Evolutionary conservation across 2,113 vertebrate genomes (phyloP).

Genomic region (Natator depressus): DNA sequence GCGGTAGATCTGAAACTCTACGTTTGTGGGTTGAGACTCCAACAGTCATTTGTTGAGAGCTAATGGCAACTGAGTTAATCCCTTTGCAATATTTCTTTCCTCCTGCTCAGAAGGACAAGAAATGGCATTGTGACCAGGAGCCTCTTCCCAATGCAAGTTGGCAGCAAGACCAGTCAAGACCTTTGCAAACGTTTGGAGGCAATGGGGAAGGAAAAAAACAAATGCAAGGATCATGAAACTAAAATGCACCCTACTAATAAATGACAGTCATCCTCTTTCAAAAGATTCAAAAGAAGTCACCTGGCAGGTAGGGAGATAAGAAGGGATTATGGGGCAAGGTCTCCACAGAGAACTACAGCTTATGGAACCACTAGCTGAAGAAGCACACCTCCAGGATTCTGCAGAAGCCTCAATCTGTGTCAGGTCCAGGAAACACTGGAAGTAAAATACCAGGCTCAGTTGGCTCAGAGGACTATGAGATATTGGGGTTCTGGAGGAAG

Average conservation of each 20-base stretch:
- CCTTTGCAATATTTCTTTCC: not conserved
- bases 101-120: not conserved
- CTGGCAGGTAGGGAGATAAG: not conserved
- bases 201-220: not conserved
- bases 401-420: not conserved
- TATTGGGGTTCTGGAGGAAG: not conserved
- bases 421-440: not conserved
- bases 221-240: not conserved
- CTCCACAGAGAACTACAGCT: not conserved
- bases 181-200: not conserved
- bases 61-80: slow-evolving; percentile 2
- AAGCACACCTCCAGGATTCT: not conserved
- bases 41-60: not conserved
- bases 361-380: not conserved
- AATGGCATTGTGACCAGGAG: not conserved
- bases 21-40: not conserved
- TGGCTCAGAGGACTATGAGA: not conserved
- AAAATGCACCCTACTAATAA: not conserved
- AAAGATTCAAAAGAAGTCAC: not conserved
- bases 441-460: not conserved
- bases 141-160: not conserved
- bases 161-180: not conserved
- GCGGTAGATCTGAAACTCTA: not conserved
- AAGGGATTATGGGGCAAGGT: not conserved
- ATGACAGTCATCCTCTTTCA: not conserved